phyloP scores from a whole-genome alignment of 2,113 vertebrate species.

The rat (Rattus norvegicus) region DNA sequence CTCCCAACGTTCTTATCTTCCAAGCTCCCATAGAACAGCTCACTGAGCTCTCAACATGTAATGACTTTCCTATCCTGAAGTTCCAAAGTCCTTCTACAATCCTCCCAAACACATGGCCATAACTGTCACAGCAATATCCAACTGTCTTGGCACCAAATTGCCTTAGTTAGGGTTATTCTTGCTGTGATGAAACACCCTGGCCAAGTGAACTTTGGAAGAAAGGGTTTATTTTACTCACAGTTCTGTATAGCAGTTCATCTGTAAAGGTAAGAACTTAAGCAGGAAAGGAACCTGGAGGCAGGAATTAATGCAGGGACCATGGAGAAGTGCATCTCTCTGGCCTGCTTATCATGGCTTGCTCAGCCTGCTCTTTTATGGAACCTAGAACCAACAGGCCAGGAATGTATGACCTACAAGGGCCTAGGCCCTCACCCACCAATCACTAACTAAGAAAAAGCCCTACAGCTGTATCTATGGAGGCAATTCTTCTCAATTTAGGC shows the following conservation, averaged over 20 bases:
- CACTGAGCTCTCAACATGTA: neutral
- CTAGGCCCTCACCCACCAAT: neutral
- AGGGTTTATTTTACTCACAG: neutral
- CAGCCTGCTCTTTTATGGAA: neutral
- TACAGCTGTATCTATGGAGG: neutral
- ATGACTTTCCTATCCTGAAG: neutral
- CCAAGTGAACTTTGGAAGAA: neutral
- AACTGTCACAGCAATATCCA: neutral
- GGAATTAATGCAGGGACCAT: neutral
- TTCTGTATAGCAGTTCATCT: neutral
- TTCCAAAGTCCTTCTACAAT: neutral
- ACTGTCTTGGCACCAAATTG: neutral
- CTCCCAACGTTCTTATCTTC: neutral
- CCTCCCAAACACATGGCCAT: neutral
- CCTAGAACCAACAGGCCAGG: neutral
- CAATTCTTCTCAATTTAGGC: neutral
- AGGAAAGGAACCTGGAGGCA: neutral
- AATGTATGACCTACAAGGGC: neutral
- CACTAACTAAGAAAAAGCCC: neutral
- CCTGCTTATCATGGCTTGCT: neutral
- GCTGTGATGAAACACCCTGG: neutral
- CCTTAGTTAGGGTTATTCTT: neutral
- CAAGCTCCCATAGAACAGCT: neutral
- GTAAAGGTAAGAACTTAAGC: neutral
- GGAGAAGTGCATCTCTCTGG: too few relatives aligned